Base-by-base conservation (phyloP, 2,888 invertebrate genomes). In the Amblyjoppa proteus region DNA sequence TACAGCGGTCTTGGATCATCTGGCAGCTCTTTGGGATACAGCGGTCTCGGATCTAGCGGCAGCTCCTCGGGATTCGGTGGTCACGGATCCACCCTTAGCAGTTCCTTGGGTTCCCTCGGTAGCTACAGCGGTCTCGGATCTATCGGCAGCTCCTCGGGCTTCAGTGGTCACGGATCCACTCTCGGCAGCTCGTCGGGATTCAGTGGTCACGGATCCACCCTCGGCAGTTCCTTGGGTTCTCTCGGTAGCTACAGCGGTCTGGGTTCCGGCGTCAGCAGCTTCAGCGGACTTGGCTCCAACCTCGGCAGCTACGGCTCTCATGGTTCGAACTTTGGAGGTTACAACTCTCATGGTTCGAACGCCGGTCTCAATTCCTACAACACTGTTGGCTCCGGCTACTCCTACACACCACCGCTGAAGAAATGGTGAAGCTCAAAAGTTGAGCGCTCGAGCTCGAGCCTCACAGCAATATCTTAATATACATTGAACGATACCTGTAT, bases 371-470 rank as follows among this genome's bases (percentile, higher is more conserved):
- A 76, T 16, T 56, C 68, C 6, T 58, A 79, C 28, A 71, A 70
- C 34, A 73, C 79, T 16, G 78, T 45, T 28, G 64, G 61, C 9
- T 41, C 73, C 25, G 85, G 85, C 49, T 89, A 87, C 68, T 56
- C 64, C 51, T 87, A 89, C 51, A 13, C 85, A 9, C 25, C 25
- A 11, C 86, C 87, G 20, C 11, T 56, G 9, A 89, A 87, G 81
- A 89, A 88, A 31, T 88, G 87, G 88, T 89, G 80, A 88, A 83
- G 73, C 71, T 56, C 49, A 31, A 69, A 82, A 71, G 51, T 31
- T 56, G 64, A 69, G 56, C 66, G 68, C 66, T 28, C 45, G 2
- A 53, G 49, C 79, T 78, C 38, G 28, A 5, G 41, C 51, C 31
- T 20, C 41, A 25, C 41, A 70, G 81, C 53, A 61, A 38, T 38